Evolutionary conservation across 2,113 vertebrate genomes (phyloP).

Genomic region (Ramphastos sulfuratus): DNA sequence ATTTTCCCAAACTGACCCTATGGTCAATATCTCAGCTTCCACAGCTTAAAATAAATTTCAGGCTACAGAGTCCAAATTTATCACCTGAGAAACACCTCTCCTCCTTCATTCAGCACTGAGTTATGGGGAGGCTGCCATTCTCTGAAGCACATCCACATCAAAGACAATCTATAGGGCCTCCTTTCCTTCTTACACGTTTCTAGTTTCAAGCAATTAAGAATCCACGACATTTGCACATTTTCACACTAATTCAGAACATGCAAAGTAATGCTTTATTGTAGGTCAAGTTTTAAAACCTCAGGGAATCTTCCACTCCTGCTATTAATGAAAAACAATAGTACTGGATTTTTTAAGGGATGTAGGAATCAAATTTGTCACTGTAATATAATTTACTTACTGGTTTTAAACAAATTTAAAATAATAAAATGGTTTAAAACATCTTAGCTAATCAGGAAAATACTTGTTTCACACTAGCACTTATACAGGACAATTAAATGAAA

Average conservation of each 20-base stretch:
- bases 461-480: background rate
- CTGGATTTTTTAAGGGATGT: background rate
- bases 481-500: background rate
- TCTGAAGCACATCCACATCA: background rate
- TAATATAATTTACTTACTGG: background rate
- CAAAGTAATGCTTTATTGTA: background rate
- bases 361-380: background rate
- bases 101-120: background rate
- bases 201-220: constrained; percentile 19
- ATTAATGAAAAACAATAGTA: background rate
- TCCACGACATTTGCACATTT: constrained; percentile 14
- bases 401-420: background rate
- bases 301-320: background rate
- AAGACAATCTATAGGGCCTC: background rate
- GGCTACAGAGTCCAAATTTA: constrained; percentile 6
- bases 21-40: background rate
- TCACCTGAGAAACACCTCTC: background rate
- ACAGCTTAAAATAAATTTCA: constrained; percentile 9
- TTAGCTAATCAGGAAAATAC: background rate
- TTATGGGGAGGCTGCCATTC: background rate
- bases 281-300: background rate
- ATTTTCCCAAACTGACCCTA: constrained; percentile 20
- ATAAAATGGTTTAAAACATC: background rate
- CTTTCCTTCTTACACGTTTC: background rate
- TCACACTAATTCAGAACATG: constrained; percentile 7